Percentiles rank a stretch among this genome's conserved stretches.
These are phyloP conservation scores for Schizothorax lantsangensis DNA, from an alignment of 2,797 vertebrate genomes.

Conservation along the genomic window DNA sequence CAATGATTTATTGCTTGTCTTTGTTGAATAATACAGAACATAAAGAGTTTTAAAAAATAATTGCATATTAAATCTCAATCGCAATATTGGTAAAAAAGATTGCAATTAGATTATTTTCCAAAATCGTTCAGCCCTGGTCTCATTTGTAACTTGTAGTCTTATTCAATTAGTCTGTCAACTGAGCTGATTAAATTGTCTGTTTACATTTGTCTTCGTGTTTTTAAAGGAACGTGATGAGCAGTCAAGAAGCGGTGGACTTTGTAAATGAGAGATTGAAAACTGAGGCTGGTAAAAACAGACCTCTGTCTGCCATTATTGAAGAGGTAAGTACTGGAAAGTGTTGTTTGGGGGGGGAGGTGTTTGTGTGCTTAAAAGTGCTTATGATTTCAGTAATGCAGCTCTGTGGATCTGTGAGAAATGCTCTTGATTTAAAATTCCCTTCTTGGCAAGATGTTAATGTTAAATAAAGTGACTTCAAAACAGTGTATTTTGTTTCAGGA, in stretches of 20 bases:
- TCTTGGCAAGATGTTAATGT: too few species aligned
- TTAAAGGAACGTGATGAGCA: constrained; percentile 97
- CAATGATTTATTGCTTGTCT: too few species aligned
- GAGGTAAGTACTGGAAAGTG: constrained; percentile 80
- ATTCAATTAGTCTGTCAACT: neutral
- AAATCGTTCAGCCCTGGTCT: too few species aligned
- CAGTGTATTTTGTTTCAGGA: too few species aligned
- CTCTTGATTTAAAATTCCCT: neutral
- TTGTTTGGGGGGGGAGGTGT: too few species aligned
- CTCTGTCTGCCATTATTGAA: constrained; percentile 91
- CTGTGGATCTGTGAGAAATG: neutral
- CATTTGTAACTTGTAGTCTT: neutral
- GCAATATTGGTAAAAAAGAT: too few species aligned
- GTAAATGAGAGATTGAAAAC: constrained; percentile 90
- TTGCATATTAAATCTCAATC: too few species aligned
- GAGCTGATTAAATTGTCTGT: neutral
- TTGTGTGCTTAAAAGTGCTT: too few species aligned
- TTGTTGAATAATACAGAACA: too few species aligned
- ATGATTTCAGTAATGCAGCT: neutral
- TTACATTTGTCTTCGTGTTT: neutral
- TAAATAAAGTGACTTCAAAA: too few species aligned
- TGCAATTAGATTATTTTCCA: too few species aligned
- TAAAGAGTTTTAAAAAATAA: too few species aligned
- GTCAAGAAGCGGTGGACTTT: constrained; percentile 98
- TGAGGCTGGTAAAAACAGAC: constrained; percentile 79